Conservation (phyloP, 1,140 invertebrate genomes). For the Drosophila varians region DNA sequence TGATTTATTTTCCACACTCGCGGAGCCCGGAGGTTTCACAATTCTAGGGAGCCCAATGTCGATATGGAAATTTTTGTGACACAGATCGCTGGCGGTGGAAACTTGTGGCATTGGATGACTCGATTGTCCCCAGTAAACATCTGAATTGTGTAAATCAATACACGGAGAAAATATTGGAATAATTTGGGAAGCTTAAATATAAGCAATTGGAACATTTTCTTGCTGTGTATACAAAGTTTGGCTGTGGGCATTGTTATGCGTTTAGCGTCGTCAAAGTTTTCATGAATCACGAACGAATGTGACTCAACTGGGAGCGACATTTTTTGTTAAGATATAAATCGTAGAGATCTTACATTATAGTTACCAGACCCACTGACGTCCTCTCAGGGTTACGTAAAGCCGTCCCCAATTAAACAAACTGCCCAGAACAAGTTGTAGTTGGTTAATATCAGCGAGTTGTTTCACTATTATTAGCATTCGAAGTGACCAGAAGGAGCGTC, state of each 20-base stretch:
- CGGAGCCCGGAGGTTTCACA: constrained; percentile 51
- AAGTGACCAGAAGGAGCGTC: constrained; percentile 12
- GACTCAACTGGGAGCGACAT: constrained; percentile 27
- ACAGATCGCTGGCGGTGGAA: constrained; percentile 55
- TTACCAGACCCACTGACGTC: background rate
- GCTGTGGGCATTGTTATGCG: constrained; percentile 33
- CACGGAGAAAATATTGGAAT: no score
- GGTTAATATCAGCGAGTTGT: constrained; percentile 19
- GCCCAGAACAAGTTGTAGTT: constrained; percentile 29
- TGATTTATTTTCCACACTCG: constrained; percentile 27
- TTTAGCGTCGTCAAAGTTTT: constrained; percentile 11
- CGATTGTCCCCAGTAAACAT: constrained; percentile 22
- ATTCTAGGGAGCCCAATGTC: constrained; percentile 43
- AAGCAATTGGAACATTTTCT: background rate
- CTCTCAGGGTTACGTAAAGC: background rate
- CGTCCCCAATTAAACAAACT: constrained; percentile 15
- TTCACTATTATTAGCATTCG: constrained; percentile 12
- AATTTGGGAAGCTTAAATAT: no score
- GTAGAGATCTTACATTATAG: constrained; percentile 3
- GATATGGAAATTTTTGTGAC: constrained; percentile 66
- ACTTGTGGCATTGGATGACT: constrained; percentile 52
- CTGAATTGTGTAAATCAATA: constrained; percentile 32
- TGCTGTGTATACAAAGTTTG: background rate
- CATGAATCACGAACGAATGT: constrained; percentile 27
- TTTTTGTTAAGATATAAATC: constrained; percentile 20